Evolutionary conservation across 2,888 invertebrate genomes (phyloP), one percentile per base, ranked within the genome.

Genomic region (Drosophila merina): DNA sequence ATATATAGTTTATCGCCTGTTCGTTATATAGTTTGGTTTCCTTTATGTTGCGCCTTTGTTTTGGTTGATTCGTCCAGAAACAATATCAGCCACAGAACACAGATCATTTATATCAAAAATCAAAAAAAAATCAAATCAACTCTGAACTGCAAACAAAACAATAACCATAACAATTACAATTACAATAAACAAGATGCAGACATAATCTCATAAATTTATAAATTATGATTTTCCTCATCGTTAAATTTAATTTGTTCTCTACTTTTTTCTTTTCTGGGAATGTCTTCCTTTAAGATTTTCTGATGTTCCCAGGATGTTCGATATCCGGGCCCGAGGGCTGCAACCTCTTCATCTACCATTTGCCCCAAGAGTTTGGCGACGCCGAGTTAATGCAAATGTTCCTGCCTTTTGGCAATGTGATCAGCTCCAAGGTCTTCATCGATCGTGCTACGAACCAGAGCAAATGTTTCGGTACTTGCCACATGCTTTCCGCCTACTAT

Each of bases 331-430:
- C 99, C 86, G 99, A 99, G 94, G 99, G 99, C 92, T 99, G 99
- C 94, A 99, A 99, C 93, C 95, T 99, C 90, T 99, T 99, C 95
- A 99, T 99, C 93, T 99, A 99, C 94, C 99, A 99, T 94, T 96
- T 99, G 93, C 99, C 99, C 85, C 99, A 99, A 93, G 99, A 99
- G 94, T 99, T 99, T 92, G 99, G 99, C 66, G 99, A 99, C 92
- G 96, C 96, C 75, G 99, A 99, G 93, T 95, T 99, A 91, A 99
- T 99, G 96, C 99, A 99, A 94, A 99, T 99, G 99, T 99, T 99
- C 93, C 94, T 99, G 92, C 99, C 99, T 76, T 99, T 99, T 92
- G 99, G 99, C 89, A 98, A 97, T 93, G 99, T 99, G 91, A 99
- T 99, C 93, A 98, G 98, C 93, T 99, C 99, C 93, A 99, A 99